Evolutionary conservation across 2,888 invertebrate species (phyloP).

Genomic region (Cryptocephalus primarius): DNA sequence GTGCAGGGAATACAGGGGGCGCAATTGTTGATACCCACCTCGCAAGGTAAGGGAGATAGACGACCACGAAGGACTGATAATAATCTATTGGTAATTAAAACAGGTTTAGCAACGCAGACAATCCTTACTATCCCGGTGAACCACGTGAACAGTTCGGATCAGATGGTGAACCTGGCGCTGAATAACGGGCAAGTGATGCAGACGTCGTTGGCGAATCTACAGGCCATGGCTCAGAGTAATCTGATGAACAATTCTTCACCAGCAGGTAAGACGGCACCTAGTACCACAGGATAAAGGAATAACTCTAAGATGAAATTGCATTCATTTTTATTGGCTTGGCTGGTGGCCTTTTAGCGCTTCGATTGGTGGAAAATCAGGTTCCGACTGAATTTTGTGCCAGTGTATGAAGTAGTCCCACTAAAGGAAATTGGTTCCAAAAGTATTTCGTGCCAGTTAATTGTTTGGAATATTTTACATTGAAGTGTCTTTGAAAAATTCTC

Average conservation of each 20-base stretch:
- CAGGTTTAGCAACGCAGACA: conserved; percentile 91
- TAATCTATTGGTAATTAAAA: background rate
- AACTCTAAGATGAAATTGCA: no score
- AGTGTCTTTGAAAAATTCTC: no score
- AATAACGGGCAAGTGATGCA: conserved; percentile 80
- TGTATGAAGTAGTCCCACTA: no score
- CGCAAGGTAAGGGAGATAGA: conserved; percentile 32
- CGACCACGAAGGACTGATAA: background rate
- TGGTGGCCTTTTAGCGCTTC: no score
- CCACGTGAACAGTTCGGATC: conserved; percentile 62
- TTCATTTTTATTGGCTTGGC: no score
- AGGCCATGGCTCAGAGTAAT: conserved; percentile 65
- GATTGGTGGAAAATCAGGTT: no score
- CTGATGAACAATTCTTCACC: conserved; percentile 29
- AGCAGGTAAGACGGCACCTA: conserved; percentile 2
- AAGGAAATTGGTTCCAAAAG: no score
- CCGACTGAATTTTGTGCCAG: no score
- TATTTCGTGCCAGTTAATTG: no score
- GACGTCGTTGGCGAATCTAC: conserved; percentile 69
- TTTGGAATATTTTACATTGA: no score
- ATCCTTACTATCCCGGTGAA: conserved; percentile 91
- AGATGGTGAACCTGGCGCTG: conserved; percentile 69
- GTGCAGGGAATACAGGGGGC: conserved; percentile 90
- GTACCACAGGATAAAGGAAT: no score
- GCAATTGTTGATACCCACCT: conserved; percentile 88